Base-by-base conservation (phyloP, 2,797 vertebrate species). In the Acrossocheilus fasciatus region DNA sequence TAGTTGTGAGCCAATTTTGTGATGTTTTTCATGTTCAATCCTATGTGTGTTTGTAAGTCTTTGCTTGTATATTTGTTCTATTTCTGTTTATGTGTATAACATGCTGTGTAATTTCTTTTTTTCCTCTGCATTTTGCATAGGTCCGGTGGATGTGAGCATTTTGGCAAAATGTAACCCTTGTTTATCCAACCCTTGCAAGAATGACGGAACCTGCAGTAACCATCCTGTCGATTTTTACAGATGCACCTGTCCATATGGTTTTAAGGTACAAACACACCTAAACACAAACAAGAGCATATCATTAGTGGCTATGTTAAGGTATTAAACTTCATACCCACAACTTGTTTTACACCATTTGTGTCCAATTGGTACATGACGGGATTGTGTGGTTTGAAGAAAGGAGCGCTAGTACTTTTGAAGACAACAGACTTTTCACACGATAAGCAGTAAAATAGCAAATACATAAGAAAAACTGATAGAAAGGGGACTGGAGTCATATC, bases 161-260 rank as follows among this genome's bases (percentile, higher is more conserved):
- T 96, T 97, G 90, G 97, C 98, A 36, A 99, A 99, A 90, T 99
- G 98, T 92, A 96, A 97, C 39, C 98, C 98, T 1, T 99, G 98
- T 89, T 94, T 99, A 84, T 99, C 98, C 57, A 98, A 94, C 90
- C 98, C 98, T 0, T 99, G 98, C 94, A 97, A 97, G 92, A 99
- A 99, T 30, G 97, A 99, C 26, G 98, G 98, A 84, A 98, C 97
- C 20, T 99, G 98, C 93, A 96, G 96, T 88, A 97, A 95, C 36
- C 98, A 99, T 90, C 98, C 98, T 0, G 97, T 99, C 75, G 96
- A 98, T 91, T 99, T 97, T 93, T 99, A 99, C 87, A 96, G 97
- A 90, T 99, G 98, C 91, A 98, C 96, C 85, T 99, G 98, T 85
- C 98, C 98, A 0, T 99, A 97, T 84, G 98, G 98, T 87, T 99